A percentile compares a stretch with the other conserved stretches of the same genome.
Evolutionary conservation across 2,888 invertebrate species (phyloP).

Genomic region (Campoplex nolae): DNA sequence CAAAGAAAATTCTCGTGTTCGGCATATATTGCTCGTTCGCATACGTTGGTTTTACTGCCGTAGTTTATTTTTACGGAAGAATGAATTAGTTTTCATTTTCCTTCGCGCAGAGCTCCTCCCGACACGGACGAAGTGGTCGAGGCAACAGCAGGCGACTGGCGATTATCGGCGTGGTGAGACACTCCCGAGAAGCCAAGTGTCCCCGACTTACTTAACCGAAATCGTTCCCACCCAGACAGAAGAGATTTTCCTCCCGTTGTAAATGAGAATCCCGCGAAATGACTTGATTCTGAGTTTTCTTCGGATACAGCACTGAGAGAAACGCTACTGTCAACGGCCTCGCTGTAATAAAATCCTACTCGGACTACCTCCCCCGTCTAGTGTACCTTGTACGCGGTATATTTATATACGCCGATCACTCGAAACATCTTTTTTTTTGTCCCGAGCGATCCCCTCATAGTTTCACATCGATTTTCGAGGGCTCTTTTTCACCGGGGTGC

Average conservation of each 20-base stretch:
- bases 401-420: neutral
- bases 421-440: neutral
- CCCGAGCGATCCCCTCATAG: neutral
- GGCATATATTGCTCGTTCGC: neutral
- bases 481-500: neutral
- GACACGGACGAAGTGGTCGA: neutral
- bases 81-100: constrained; percentile 13
- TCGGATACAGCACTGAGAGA: constrained; percentile 24
- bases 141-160: neutral
- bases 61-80: constrained; percentile 1
- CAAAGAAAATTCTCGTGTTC: neutral
- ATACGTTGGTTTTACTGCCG: neutral
- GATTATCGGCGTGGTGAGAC: constrained; percentile 9
- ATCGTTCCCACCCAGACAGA: constrained; percentile 8
- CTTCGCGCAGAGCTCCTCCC: neutral
- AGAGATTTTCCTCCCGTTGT: constrained; percentile 36
- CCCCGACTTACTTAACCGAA: constrained; percentile 30
- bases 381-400: neutral
- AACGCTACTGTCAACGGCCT: neutral
- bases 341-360: constrained; percentile 44
- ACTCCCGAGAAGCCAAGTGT: neutral
- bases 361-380: neutral
- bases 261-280: constrained; percentile 35
- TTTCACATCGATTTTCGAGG: neutral
- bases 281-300: constrained; percentile 23